phyloP scores from a whole-genome alignment of 2,113 vertebrate genomes.

The Paratilapia polleni region DNA sequence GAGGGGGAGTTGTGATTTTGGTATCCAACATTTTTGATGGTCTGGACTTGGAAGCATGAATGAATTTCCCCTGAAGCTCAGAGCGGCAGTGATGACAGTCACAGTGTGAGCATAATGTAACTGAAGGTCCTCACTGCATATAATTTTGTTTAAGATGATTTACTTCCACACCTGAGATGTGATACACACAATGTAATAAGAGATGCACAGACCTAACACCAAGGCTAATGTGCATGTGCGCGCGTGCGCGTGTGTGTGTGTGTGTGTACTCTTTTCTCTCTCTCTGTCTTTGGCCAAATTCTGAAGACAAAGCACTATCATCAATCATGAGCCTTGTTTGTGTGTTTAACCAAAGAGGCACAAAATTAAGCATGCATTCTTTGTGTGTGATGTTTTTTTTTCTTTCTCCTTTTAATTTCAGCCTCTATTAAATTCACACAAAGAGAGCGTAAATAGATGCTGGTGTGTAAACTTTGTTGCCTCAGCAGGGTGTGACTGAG shows the following conservation, averaged over 20 bases:
- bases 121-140: not conserved
- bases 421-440: constrained; percentile 38
- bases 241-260: too few species aligned
- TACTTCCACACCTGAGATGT: constrained; percentile 13
- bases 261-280: not conserved
- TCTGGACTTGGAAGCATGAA: constrained; percentile 30
- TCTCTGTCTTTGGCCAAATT: constrained; percentile 7
- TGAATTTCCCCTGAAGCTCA: constrained; percentile 20
- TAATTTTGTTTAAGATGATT: constrained; percentile 22
- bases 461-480: constrained; percentile 18
- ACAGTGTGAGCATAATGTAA: not conserved
- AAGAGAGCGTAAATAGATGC: constrained; percentile 35
- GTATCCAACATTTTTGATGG: constrained; percentile 16
- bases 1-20: constrained; percentile 26
- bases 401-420: constrained; percentile 10
- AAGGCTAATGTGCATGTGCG: not conserved
- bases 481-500: not conserved
- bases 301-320: constrained; percentile 42
- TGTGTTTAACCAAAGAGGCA: constrained; percentile 25
- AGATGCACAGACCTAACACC: not conserved
- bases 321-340: constrained; percentile 45
- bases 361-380: constrained; percentile 50
- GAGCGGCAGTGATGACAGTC: not conserved
- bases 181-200: constrained; percentile 1
- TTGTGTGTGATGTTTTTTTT: constrained; percentile 19